Percentiles rank a stretch among this genome's conserved stretches.
Evolutionary conservation across 2,113 vertebrate genomes (phyloP).

Genomic region (Pomatorhinus ruficollis): DNA sequence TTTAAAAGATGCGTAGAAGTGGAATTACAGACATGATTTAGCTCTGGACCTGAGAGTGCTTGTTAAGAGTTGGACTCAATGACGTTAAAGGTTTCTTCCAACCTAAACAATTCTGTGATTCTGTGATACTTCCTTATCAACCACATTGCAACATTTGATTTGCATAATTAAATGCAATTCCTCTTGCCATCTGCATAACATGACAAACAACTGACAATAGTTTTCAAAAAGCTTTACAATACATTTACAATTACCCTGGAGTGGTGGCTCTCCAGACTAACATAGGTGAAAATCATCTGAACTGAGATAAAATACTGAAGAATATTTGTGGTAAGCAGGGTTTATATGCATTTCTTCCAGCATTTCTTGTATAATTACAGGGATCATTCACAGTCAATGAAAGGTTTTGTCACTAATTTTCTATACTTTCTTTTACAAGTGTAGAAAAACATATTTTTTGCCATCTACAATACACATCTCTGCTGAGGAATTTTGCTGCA

Average conservation of each 20-base stretch:
- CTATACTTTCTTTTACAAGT: background rate
- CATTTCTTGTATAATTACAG: background rate
- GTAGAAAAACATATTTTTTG: background rate
- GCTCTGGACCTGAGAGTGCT: background rate
- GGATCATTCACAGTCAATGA: background rate
- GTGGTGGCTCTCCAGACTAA: background rate
- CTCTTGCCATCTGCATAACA: background rate
- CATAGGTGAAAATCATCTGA: background rate
- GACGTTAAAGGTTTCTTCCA: background rate
- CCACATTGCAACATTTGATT: conserved; percentile 15
- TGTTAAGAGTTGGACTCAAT: background rate
- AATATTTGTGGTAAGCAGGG: background rate
- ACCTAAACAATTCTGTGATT: background rate
- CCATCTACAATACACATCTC: background rate
- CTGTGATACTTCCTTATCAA: background rate
- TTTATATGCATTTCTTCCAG: background rate
- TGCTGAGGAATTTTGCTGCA: conserved; percentile 1
- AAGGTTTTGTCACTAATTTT: background rate
- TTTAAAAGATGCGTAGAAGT: background rate
- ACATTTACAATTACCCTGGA: background rate
- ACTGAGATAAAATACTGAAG: background rate
- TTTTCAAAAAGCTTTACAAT: background rate
- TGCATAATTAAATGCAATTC: conserved; percentile 38
- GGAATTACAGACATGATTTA: background rate
- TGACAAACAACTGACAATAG: background rate